phyloP scores from a whole-genome alignment of 2,888 invertebrate genomes.

The Polia nebulosa region DNA sequence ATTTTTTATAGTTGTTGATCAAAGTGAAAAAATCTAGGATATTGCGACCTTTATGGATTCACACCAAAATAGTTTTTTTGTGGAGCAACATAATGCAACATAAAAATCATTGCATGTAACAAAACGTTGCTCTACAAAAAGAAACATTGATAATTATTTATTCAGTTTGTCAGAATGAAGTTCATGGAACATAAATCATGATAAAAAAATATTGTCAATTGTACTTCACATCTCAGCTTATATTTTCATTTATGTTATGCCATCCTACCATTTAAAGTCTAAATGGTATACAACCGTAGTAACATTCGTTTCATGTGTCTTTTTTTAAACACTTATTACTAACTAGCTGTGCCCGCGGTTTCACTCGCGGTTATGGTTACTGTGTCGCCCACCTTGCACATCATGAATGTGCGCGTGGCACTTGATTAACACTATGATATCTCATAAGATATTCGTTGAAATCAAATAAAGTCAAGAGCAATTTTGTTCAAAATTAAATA shows the following conservation, averaged over 20 bases:
- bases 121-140: not conserved
- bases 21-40: not conserved
- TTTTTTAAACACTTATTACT: too few species aligned
- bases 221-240: not conserved
- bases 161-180: not conserved
- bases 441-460: too few species aligned
- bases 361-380: too few species aligned
- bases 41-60: not conserved
- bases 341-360: too few species aligned
- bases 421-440: too few species aligned
- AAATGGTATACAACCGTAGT: too few species aligned
- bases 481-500: too few species aligned
- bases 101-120: not conserved
- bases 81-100: not conserved
- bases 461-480: too few species aligned
- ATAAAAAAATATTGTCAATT: slow-evolving; percentile 1
- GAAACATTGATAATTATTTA: not conserved
- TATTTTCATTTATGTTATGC: not conserved
- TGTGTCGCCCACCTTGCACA: too few species aligned
- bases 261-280: too few species aligned
- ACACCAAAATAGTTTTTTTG: not conserved
- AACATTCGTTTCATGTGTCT: too few species aligned
- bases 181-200: not conserved
- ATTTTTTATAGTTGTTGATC: not conserved
- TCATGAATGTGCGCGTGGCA: too few species aligned